phyloP scores from a whole-genome alignment of 2,888 invertebrate species.

The Drosophila lutescens region DNA sequence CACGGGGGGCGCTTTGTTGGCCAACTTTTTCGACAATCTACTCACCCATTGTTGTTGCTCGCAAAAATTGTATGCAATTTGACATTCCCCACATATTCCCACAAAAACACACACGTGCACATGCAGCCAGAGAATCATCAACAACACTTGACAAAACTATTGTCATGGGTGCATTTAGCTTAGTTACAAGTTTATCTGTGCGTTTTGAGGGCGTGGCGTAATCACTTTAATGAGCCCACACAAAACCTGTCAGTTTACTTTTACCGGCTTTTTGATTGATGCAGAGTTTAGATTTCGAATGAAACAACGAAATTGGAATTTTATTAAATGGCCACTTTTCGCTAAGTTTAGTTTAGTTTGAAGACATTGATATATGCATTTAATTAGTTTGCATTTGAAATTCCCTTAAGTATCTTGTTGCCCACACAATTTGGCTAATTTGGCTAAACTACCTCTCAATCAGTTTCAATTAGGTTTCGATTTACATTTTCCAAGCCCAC shows the following conservation, averaged over 20 bases:
- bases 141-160: conserved; percentile 50
- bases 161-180: conserved; percentile 57
- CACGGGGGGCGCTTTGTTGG: conserved; percentile 19
- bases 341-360: conserved; percentile 4
- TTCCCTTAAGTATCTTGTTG: conserved; percentile 9
- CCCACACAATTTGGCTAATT: conserved; percentile 59
- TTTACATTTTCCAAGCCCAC: background rate
- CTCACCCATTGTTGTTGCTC: conserved; percentile 31
- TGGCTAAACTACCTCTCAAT: conserved; percentile 34
- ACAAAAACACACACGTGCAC: conserved; percentile 11
- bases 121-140: conserved; percentile 12
- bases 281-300: conserved; percentile 22
- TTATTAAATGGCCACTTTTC: conserved; percentile 28
- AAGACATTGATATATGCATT: conserved; percentile 8
- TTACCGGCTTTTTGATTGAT: conserved; percentile 59
- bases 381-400: conserved; percentile 27
- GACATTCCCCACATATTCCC: conserved; percentile 31
- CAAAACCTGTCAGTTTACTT: conserved; percentile 52
- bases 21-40: conserved; percentile 40
- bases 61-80: conserved; percentile 65
- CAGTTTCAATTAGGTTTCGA: conserved; percentile 1
- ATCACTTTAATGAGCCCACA: conserved; percentile 76
- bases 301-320: conserved; percentile 1
- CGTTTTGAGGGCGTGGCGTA: conserved; percentile 46
- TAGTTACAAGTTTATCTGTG: conserved; percentile 13